These are phyloP conservation scores for Hydropotes inermis DNA, from an alignment of 2,113 vertebrate genomes.

Conservation along the genomic window DNA sequence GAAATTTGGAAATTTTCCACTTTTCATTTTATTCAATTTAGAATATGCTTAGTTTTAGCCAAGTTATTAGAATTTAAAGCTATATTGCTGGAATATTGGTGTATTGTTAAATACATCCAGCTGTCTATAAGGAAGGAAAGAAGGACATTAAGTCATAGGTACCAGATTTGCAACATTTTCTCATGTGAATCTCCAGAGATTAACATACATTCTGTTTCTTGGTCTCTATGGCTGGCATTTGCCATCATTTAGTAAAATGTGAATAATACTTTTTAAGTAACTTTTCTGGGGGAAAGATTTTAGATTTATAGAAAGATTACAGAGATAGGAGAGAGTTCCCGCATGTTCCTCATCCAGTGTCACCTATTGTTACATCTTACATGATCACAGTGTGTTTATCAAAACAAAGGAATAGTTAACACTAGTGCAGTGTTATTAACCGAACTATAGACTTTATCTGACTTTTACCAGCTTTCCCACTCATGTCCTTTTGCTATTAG, in stretches of 20 bases:
- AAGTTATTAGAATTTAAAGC: neutral
- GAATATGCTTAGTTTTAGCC: neutral
- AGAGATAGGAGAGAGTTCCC: neutral
- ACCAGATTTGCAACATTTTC: neutral
- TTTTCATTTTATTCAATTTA: neutral
- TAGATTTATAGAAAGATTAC: neutral
- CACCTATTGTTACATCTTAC: neutral
- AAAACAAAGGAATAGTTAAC: neutral
- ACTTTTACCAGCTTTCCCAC: neutral
- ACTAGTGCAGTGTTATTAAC: neutral
- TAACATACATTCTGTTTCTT: neutral
- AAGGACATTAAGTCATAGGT: neutral
- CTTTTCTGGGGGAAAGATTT: neutral
- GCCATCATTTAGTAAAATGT: neutral
- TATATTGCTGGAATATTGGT: neutral
- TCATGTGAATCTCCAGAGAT: neutral
- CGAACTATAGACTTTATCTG: neutral
- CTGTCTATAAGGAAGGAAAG: neutral
- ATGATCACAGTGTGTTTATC: neutral
- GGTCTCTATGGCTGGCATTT: neutral
- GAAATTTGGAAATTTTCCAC: neutral
- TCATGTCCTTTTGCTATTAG: neutral
- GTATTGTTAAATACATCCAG: neutral
- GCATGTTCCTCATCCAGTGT: neutral
- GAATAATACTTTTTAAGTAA: neutral